Percentiles rank a stretch among this genome's conserved stretches.
Conservation (phyloP, 1,140 invertebrate species). For the Patella vulgata region DNA sequence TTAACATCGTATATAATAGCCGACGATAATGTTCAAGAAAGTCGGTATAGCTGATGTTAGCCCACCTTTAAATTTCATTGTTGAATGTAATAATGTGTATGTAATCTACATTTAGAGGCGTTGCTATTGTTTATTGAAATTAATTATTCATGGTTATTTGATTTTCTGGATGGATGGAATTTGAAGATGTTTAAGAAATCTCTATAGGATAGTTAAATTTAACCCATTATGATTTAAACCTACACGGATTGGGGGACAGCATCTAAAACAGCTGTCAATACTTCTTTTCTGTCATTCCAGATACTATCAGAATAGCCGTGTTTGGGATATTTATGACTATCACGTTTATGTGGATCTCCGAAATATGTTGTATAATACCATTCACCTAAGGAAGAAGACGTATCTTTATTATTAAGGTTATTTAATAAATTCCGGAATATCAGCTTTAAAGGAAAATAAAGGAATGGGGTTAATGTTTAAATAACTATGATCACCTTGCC, state of each 20-base stretch:
- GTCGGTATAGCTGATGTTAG: no score
- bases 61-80: no score
- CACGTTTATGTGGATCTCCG: constrained; percentile 18
- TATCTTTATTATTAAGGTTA: not conserved
- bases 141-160: no score
- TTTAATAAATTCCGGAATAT: not conserved
- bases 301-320: constrained; percentile 15
- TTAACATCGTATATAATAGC: not conserved
- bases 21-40: not conserved
- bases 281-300: constrained; percentile 20
- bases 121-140: no score
- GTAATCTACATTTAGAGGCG: no score
- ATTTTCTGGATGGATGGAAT: no score
- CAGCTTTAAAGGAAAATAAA: no score
- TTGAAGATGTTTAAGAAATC: no score
- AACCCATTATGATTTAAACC: not conserved
- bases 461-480: no score
- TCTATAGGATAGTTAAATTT: no score
- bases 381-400: constrained; percentile 21
- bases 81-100: no score
- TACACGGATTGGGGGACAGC: constrained; percentile 26
- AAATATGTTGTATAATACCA: constrained; percentile 36
- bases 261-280: constrained; percentile 21
- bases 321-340: constrained; percentile 3
- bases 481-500: no score